Evolutionary conservation across 2,113 vertebrate genomes (phyloP).

Genomic region (Thryonomys swinderianus): DNA sequence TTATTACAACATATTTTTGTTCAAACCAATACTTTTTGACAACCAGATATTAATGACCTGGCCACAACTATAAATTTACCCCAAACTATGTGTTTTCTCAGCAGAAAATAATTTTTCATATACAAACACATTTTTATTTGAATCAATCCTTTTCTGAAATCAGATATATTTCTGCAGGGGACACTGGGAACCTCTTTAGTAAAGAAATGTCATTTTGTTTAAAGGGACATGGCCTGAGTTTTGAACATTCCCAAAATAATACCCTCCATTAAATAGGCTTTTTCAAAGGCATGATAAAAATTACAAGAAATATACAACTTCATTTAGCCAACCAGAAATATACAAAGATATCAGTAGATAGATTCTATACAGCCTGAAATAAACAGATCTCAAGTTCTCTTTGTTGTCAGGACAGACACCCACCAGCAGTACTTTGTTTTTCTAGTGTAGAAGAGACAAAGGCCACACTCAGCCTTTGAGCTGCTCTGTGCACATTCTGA

Average conservation of each 20-base stretch:
- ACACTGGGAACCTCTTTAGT: constrained; percentile 71
- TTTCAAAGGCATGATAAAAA: neutral
- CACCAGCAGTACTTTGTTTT: neutral
- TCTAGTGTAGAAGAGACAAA: neutral
- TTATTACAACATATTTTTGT: constrained; percentile 93
- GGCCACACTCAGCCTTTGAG: neutral
- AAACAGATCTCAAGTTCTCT: neutral
- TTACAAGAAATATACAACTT: neutral
- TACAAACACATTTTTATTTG: constrained; percentile 92
- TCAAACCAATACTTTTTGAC: constrained; percentile 93
- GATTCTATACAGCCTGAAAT: neutral
- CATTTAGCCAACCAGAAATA: neutral
- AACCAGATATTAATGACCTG: constrained; percentile 92
- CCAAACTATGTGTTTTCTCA: constrained; percentile 90
- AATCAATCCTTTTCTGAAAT: constrained; percentile 88
- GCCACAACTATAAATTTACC: constrained; percentile 90
- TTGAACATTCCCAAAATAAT: neutral
- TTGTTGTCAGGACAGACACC: neutral
- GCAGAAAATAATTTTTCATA: constrained; percentile 91
- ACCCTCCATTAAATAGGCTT: constrained; percentile 64
- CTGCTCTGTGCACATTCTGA: neutral
- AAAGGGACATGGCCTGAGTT: constrained; percentile 64
- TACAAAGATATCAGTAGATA: fast-evolving
- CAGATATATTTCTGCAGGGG: constrained; percentile 82
- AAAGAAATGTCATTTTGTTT: constrained; percentile 81